Conservation (phyloP, 2,113 vertebrate genomes). For the Guaruba guarouba region DNA sequence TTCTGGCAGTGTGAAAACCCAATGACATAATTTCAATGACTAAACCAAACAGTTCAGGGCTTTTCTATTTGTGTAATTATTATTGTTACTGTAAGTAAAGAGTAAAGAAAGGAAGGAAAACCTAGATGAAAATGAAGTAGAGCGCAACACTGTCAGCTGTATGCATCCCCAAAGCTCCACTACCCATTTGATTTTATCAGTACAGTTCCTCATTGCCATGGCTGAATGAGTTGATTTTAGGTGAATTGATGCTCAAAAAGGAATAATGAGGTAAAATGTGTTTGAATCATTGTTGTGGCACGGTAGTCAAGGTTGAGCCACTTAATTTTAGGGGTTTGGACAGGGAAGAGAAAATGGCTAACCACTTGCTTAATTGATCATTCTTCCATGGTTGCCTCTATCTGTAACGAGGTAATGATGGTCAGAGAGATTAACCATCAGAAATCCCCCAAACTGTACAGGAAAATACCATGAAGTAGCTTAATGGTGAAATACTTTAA, state of each 20-base stretch:
- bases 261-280: background rate
- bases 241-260: background rate
- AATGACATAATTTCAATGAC: background rate
- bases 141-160: background rate
- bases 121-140: background rate
- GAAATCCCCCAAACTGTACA: background rate
- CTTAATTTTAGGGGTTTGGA: background rate
- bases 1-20: background rate
- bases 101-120: background rate
- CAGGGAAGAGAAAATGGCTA: background rate
- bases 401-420: background rate
- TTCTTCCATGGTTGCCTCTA: background rate
- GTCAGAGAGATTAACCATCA: background rate
- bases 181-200: rapidly evolving
- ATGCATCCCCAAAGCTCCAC: background rate
- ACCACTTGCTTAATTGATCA: background rate
- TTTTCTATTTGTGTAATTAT: background rate
- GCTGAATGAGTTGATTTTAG: background rate
- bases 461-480: background rate
- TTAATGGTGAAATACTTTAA: background rate
- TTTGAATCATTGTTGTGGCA: background rate
- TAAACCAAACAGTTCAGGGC: background rate
- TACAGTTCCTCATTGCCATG: background rate
- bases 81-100: background rate
- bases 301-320: background rate